These are phyloP conservation scores for Poeciliopsis retropinna DNA, from an alignment of 2,113 vertebrate genomes.

Conservation along the genomic window DNA sequence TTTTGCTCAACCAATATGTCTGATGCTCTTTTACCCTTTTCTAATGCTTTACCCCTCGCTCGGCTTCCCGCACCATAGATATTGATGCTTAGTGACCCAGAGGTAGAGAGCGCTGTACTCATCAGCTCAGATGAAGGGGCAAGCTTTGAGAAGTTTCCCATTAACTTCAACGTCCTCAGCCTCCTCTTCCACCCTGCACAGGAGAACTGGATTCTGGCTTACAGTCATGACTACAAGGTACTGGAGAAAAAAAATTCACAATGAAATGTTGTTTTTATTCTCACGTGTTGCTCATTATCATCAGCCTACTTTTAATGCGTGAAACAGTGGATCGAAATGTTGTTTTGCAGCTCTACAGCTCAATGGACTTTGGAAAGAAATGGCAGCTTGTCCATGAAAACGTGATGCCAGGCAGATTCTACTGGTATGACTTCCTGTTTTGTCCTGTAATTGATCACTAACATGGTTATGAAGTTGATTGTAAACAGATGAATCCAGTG, in stretches of 20 bases:
- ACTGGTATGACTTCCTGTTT: slow-evolving; percentile 85
- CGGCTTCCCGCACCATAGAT: slow-evolving; percentile 82
- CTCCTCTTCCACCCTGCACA: slow-evolving; percentile 93
- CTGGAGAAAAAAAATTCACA: slow-evolving; percentile 10
- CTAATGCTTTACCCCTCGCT: slow-evolving; percentile 31
- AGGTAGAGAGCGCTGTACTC: slow-evolving; percentile 91
- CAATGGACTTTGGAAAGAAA: slow-evolving; percentile 93
- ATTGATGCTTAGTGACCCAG: slow-evolving; percentile 96
- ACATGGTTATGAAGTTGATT: slow-evolving; percentile 45
- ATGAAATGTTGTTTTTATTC: slow-evolving; percentile 1
- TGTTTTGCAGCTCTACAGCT: slow-evolving; percentile 90
- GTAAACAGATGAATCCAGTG: slow-evolving; percentile 35
- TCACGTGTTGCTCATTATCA: neutral
- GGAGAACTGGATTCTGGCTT: slow-evolving; percentile 96
- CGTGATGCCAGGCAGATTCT: slow-evolving; percentile 95
- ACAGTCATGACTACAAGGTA: slow-evolving; percentile 96
- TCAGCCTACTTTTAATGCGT: neutral
- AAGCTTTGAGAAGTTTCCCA: slow-evolving; percentile 92
- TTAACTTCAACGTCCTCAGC: slow-evolving; percentile 93
- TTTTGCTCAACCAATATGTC: slow-evolving; percentile 30
- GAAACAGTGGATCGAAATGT: slow-evolving; percentile 9
- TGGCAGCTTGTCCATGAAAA: slow-evolving; percentile 94
- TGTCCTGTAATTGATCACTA: slow-evolving; percentile 55
- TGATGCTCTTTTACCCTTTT: slow-evolving; percentile 17
- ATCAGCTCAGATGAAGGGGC: slow-evolving; percentile 97